A percentile compares a stretch with the other conserved stretches of the same genome.
phyloP scores from a whole-genome alignment of 1,140 invertebrate species.

The Drosophila parabipectinata region DNA sequence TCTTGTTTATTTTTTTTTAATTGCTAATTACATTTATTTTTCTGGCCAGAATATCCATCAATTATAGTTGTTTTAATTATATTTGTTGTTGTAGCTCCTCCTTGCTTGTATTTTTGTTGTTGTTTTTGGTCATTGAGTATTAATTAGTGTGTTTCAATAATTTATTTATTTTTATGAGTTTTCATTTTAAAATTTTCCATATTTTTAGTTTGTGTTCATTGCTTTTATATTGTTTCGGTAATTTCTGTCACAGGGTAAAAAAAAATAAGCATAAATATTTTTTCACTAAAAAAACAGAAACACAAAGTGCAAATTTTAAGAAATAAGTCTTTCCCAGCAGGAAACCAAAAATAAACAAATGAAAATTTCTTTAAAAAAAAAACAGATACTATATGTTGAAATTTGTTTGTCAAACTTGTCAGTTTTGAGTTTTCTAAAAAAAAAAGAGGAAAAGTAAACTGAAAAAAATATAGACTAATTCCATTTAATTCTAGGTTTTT shows the following conservation, averaged over 20 bases:
- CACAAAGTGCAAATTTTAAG: not conserved
- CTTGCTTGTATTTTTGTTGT: not conserved
- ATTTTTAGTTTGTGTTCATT: not conserved
- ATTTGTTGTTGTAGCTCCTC: not conserved
- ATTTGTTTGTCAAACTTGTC: slow-evolving; percentile 24
- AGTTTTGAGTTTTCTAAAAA: too few relatives aligned
- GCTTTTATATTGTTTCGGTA: not conserved
- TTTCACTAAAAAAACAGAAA: slow-evolving; percentile 10
- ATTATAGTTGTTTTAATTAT: not conserved
- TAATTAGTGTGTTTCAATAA: not conserved
- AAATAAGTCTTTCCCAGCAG: slow-evolving; percentile 19
- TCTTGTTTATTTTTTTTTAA: not conserved
- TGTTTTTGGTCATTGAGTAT: slow-evolving; percentile 7
- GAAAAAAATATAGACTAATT: too few relatives aligned
- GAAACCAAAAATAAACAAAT: not conserved
- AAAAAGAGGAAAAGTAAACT: too few relatives aligned
- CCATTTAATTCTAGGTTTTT: not conserved
- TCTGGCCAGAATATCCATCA: slow-evolving; percentile 10
- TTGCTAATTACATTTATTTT: slow-evolving; percentile 16
- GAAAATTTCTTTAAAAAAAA: not conserved
- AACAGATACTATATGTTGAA: not conserved
- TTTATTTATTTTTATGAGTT: slow-evolving; percentile 4
- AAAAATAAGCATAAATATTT: slow-evolving; percentile 6
- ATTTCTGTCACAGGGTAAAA: slow-evolving; percentile 2
- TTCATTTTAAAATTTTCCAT: slow-evolving; percentile 29